Evolutionary conservation across 2,797 vertebrate genomes (phyloP), one percentile per base, ranked within the genome.

Genomic region (Cottoperca gobio): DNA sequence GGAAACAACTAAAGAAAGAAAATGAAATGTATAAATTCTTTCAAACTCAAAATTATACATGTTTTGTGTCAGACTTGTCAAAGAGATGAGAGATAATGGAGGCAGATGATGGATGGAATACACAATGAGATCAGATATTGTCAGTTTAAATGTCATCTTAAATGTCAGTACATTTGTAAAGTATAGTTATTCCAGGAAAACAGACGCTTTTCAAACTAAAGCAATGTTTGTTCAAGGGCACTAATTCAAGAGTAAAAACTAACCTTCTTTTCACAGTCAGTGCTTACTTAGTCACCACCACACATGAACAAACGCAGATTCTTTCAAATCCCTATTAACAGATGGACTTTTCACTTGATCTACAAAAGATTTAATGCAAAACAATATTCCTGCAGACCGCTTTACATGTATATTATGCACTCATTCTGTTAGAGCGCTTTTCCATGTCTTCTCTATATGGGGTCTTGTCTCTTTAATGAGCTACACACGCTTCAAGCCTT

Each of bases 341-440:
- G 26, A 59, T 6, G 65, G 48, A 48, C 37, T 53, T 65, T 59
- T 57, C 10, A 17, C 33, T 67, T 57, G 46, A 54, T 57, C 26
- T 62, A 28, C 19, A 43, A 35, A 12, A n/a, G 40, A 61, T 48
- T 66, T 62, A 42, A 42, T 64, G 42, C 31, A 75, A 5, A 82
- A 28, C 37, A 46, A 60, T 13, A 45, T 69, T 64, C 61, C 63
- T 71, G 53, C 24, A 28, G 26, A 73, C 54, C 14, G 43, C 52
- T 73, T 45, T 50, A 50, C 37, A 21, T 28, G 8, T 37, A 33
- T 21, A 0, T 26, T 39, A 17, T 48, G 1, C 57, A 35, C 46
- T 61, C 49, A 19, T 35, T 49, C 24, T 1, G 2, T 69, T 46
- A 76, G 57, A 89, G 83, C 71, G 78, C 71, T 83, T 88, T 87